Conservation (phyloP, 2,113 vertebrate genomes). For the Seriola dumerili region DNA sequence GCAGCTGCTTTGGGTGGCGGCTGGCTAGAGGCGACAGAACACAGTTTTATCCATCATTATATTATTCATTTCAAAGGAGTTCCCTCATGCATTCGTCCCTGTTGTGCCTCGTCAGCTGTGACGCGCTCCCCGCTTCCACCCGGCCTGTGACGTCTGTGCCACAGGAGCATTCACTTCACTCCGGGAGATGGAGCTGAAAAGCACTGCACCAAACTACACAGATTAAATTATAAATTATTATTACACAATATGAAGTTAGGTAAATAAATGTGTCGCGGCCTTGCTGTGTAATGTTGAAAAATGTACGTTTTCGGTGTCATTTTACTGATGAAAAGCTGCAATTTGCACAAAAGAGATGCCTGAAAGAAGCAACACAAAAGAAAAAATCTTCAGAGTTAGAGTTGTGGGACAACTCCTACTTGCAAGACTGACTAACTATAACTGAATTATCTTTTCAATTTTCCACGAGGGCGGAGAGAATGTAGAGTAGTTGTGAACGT, state of each 20-base stretch:
- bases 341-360: neutral
- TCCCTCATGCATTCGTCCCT: slow-evolving; percentile 33
- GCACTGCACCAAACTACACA: slow-evolving; percentile 6
- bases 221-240: slow-evolving; percentile 21
- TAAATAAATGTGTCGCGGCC: neutral
- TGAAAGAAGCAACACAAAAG: neutral
- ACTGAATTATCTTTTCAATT: neutral
- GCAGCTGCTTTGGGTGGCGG: slow-evolving; percentile 48
- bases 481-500: neutral
- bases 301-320: too few relatives aligned
- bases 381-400: too few relatives aligned
- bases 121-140: slow-evolving; percentile 24
- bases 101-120: slow-evolving; percentile 39
- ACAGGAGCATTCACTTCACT: slow-evolving; percentile 29
- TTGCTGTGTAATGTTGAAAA: neutral
- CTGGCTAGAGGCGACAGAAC: slow-evolving; percentile 21
- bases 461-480: too few relatives aligned
- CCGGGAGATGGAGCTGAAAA: slow-evolving; percentile 4
- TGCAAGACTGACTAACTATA: neutral
- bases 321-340: neutral
- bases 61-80: slow-evolving; percentile 59
- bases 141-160: slow-evolving; percentile 26
- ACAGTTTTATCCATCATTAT: slow-evolving; percentile 22
- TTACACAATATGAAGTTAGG: neutral
- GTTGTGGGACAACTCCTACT: neutral